Base-by-base conservation (phyloP, 2,797 vertebrate genomes). In the Rallus crepitans region DNA sequence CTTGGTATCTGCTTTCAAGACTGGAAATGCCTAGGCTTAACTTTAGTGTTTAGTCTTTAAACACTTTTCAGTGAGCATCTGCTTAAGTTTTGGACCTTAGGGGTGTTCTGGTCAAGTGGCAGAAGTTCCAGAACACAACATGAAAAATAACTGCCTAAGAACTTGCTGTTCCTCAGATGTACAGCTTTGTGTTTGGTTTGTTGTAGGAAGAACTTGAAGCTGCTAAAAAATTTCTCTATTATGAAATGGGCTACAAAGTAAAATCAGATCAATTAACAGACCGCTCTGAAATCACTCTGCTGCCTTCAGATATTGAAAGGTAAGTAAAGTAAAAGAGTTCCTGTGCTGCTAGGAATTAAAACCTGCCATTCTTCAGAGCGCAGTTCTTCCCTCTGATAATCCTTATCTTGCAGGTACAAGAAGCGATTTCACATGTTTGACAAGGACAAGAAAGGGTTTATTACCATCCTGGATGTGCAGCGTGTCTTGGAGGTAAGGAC, bases 231-330 rank as follows among this genome's bases (percentile, higher is more conserved):
- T 99, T 99, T 77, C 96, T 99, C 15, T 99, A 99, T 93, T 98
- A 98, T 0, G 99, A 99, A 98, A 99, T 99, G 99, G 99, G 99
- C 96, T 99, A 99, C 98, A 99, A 99, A 97, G 98, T 99, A 40
- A 99, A 99, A 24, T 99, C 98, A 5, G 99, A 99, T 72, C 99
- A 99, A 85, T 96, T 99, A 69, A 98, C 98, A 78, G 98, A 99
- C 98, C 98, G 98, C 1, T 97, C 99, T 6, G 99, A 99, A 98
- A 99, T 99, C 97, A 98, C 98, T 37, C 98, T 99, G 9, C 89
- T 95, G 69, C 98, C 98, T 88, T 96, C 98, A 71, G 99, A 99
- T 78, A 98, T 99, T 5, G 98, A 98, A 94, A 99, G 99, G 99
- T 99, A 97, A 93, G 95, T 92, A 31, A 7, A 31, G 63, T 35